Evolutionary conservation across 1,140 invertebrate species (phyloP), one percentile per base, ranked within the genome.

Genomic region (Aphidius ervi): DNA sequence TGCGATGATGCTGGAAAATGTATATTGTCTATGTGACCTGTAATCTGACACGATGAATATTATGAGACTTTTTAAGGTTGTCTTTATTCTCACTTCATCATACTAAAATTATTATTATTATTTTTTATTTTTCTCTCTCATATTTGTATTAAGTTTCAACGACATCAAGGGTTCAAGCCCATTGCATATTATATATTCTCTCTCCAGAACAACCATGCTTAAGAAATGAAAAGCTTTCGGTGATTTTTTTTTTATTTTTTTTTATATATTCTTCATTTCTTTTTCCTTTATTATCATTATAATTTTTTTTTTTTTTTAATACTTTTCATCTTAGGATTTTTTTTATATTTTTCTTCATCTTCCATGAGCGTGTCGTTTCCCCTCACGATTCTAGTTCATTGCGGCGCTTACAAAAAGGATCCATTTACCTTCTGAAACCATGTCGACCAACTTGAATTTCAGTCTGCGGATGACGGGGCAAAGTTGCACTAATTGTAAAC

Each of bases 151-250:
- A 42, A 59, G 49, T 58, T 47, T 31, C 31, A 40, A 16, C 45
- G 45, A 57, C 39, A 43, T 4, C 23, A 31, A 31, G 23, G 23
- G 23, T 53, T 37, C 40, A 53, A 49, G 58, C 53, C 58, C 43
- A 41, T 41, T 56, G 16, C 42, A 54, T 16, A 7, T n/a, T 40
- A 9, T n/a, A 47, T 10, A 57, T 31, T 57, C n/a, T 7, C 47
- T 39, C 37, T 52, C 5, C 40, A 41, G 7, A 31, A 45, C 40
- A 9, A 52, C 49, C 41, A 50, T 50, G 48, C 42, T 31, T 46
- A 43, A 59, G 48, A 59, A 59, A 59, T 59, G 58, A 53, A 54
- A 59, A 59, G 58, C 49, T 16, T 58, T 59, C 41, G 31, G 49
- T n/a, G 58, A 59, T 59, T 42, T 59, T 59, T 42, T 53, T 59